A percentile compares a stretch with the other conserved stretches of the same genome.
Conservation (phyloP, 2,113 vertebrate species). For the Montifringilla adamsi region DNA sequence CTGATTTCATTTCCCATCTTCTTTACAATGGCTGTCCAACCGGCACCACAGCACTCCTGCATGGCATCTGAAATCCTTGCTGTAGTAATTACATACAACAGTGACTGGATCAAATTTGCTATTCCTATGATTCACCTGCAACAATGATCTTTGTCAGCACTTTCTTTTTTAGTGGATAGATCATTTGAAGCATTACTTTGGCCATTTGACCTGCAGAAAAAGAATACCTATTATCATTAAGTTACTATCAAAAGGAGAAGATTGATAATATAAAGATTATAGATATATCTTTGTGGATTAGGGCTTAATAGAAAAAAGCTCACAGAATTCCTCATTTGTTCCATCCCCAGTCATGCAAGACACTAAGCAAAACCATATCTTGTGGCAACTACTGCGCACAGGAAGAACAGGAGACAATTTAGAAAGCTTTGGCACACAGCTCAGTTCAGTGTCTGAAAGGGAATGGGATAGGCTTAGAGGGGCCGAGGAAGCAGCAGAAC, state of each 20-base stretch:
- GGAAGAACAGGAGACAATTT: not conserved
- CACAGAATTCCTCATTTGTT: constrained; percentile 1
- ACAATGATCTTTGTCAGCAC: not conserved
- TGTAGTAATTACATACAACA: constrained; percentile 5
- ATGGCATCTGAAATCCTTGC: not conserved
- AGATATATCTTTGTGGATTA: not conserved
- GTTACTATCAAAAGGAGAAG: not conserved
- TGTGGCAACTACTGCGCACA: not conserved
- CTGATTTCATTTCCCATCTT: constrained; percentile 15
- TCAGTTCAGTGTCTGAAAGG: not conserved
- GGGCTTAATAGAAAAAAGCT: not conserved
- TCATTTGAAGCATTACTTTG: not conserved
- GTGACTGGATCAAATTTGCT: not conserved
- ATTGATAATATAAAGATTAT: constrained; percentile 9
- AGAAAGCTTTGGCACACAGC: not conserved
- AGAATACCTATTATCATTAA: not conserved
- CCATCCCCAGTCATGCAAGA: not conserved
- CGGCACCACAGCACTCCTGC: not conserved
- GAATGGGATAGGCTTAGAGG: not conserved
- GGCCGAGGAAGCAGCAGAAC: not conserved
- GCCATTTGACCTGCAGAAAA: not conserved
- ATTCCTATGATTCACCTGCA: constrained; percentile 3
- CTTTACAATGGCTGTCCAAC: not conserved
- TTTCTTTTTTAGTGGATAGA: not conserved
- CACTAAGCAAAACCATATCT: not conserved